Conservation (phyloP, 2,888 invertebrate genomes). For the Acanthopleura granulata region DNA sequence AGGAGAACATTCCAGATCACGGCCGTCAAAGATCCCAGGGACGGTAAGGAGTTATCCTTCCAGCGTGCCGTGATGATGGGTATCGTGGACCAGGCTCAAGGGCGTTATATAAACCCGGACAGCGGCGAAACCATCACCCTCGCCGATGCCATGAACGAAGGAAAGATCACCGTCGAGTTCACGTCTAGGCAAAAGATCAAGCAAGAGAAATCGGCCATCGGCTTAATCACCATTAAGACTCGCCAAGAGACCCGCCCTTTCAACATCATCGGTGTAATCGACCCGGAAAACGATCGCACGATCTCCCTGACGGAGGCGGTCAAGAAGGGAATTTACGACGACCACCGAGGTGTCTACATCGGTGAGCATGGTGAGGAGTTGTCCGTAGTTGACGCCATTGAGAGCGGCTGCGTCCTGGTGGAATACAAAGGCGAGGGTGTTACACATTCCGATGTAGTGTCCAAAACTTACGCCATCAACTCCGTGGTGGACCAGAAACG, state of each 20-base stretch:
- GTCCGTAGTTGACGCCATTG: slow-evolving; percentile 56
- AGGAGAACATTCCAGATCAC: slow-evolving; percentile 58
- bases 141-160: slow-evolving; percentile 62
- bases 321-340: slow-evolving; percentile 48
- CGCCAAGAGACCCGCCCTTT: slow-evolving; percentile 51
- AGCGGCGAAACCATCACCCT: slow-evolving; percentile 52
- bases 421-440: slow-evolving; percentile 43
- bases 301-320: slow-evolving; percentile 46
- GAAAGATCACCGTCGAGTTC: slow-evolving; percentile 58
- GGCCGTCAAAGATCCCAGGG: slow-evolving; percentile 49
- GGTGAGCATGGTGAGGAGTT: slow-evolving; percentile 50
- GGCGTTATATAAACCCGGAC: slow-evolving; percentile 48
- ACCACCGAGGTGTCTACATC: slow-evolving; percentile 40
- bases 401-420: slow-evolving; percentile 52
- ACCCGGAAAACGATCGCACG: slow-evolving; percentile 31
- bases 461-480: slow-evolving; percentile 65
- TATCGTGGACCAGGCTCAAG: slow-evolving; percentile 51
- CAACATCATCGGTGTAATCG: slow-evolving; percentile 26
- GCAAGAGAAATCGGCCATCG: slow-evolving; percentile 65
- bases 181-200: slow-evolving; percentile 52
- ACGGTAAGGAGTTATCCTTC: slow-evolving; percentile 43
- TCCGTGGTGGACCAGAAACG: slow-evolving; percentile 59
- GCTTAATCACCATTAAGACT: slow-evolving; percentile 66
- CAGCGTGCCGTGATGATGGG: slow-evolving; percentile 59
- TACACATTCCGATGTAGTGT: slow-evolving; percentile 44